Base-by-base conservation (phyloP, 2,888 invertebrate genomes). In the Andrena praecox region DNA sequence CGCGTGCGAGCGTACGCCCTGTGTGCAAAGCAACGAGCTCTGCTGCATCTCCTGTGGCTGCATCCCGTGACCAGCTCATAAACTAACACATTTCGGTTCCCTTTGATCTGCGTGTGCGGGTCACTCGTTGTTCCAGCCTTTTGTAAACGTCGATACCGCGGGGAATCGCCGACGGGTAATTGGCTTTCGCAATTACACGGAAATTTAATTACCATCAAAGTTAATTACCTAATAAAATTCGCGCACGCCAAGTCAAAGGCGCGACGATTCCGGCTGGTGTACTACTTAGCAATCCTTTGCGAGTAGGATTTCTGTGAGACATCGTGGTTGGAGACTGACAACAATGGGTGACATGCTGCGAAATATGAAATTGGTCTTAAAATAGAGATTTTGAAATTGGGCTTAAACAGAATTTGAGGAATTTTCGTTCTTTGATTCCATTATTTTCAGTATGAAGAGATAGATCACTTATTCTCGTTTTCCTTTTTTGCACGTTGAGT, bases 81-180 rank as follows among this genome's bases (percentile, higher is more conserved):
- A 84, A 77, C 80, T 77, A 83, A 82, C 83, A 74, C 78, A 77
- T 83, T 82, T 83, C 66, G 74, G 59, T 74, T 77, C 67, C 82
- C 83, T 83, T 83, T 83, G 83, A 83, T 83, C 77, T 74, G 70
- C 52, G 50, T 12, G 73, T 67, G 29, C 48, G 35, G 71, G 42
- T 71, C 68, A 72, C 82, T 81, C 73, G 72, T 77, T 66, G 72
- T 77, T 69, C 59, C 50, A 8, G 69, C 60, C 72, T 82, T 82
- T 77, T 70, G 82, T 64, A 66, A 82, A 73, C 71, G 70, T 35
- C 62, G 72, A 66, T 72, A 50, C 62, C 42, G n/a, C 42, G 27
- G 35, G 24, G 50, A 52, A 69, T 67, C 27, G 63, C 50, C 66
- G 16, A 1, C 10, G 54, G 82, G 24, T 77, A 82, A 83, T 83